phyloP scores from a whole-genome alignment of 2,888 invertebrate species.

The Eudemis profundana region DNA sequence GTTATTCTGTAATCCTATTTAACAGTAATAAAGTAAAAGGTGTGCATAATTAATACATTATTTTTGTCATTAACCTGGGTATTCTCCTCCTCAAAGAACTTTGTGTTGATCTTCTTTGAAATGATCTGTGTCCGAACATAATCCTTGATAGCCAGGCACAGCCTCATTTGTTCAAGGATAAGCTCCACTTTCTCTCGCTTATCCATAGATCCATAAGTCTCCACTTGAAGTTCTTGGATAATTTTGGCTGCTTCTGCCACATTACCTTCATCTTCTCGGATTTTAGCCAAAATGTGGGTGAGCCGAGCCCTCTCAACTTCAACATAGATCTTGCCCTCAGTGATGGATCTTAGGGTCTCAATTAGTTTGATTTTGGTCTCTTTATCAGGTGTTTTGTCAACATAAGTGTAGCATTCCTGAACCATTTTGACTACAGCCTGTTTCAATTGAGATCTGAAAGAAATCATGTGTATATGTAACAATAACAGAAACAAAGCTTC shows the following conservation, averaged over 20 bases:
- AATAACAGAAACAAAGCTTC: no score
- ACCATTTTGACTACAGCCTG: conserved; percentile 99
- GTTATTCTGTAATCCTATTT: no score
- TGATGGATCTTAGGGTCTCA: conserved; percentile 96
- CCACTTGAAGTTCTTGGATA: conserved; percentile 96
- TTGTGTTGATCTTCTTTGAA: conserved; percentile 98
- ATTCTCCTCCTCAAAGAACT: conserved; percentile 96
- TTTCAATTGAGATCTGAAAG: conserved; percentile 93
- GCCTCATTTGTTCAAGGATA: conserved; percentile 99
- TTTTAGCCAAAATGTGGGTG: conserved; percentile 94
- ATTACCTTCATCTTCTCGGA: conserved; percentile 93
- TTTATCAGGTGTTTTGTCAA: conserved; percentile 96
- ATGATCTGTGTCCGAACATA: conserved; percentile 99
- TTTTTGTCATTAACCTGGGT: conserved; percentile 82
- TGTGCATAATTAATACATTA: background rate
- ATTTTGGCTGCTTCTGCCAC: conserved; percentile 96
- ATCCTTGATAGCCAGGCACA: conserved; percentile 97
- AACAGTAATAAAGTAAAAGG: background rate
- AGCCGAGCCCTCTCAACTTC: conserved; percentile 99
- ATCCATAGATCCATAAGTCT: conserved; percentile 99
- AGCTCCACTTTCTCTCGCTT: conserved; percentile 98
- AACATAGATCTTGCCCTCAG: conserved; percentile 99
- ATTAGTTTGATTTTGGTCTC: conserved; percentile 97
- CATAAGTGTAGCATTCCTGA: conserved; percentile 96
- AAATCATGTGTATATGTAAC: background rate